Conservation (phyloP, 2,113 vertebrate genomes). For the Bothrops jararaca region DNA sequence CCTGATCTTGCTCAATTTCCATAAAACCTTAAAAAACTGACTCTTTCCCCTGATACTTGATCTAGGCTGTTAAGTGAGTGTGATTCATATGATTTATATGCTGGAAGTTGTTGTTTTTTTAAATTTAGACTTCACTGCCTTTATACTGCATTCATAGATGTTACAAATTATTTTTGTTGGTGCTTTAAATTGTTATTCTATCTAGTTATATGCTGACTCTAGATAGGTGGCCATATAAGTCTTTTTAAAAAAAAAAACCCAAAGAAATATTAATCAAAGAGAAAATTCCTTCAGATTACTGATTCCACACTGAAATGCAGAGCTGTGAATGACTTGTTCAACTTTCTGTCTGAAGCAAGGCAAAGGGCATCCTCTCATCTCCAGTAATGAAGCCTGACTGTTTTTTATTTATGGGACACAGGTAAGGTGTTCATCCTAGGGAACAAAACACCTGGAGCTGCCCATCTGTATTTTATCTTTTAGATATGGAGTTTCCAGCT, state of each 20-base stretch:
- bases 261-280: not conserved
- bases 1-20: not conserved
- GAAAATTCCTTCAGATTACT: not conserved
- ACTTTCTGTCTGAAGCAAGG: not conserved
- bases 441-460: not conserved
- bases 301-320: not conserved
- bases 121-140: not conserved
- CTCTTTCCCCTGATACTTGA: not conserved
- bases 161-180: not conserved
- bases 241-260: not conserved
- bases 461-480: not conserved
- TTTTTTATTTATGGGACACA: not conserved
- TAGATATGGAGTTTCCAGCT: not conserved
- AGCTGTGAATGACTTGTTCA: not conserved
- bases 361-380: not conserved
- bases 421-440: not conserved
- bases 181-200: not conserved
- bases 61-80: not conserved
- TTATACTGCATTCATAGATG: not conserved
- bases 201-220: not conserved
- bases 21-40: not conserved
- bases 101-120: not conserved
- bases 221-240: not conserved
- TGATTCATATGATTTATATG: not conserved
- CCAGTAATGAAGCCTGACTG: not conserved